Evolutionary conservation across 1,140 invertebrate genomes (phyloP), one percentile per base, ranked within the genome.

Genomic region (Gryon sp.): DNA sequence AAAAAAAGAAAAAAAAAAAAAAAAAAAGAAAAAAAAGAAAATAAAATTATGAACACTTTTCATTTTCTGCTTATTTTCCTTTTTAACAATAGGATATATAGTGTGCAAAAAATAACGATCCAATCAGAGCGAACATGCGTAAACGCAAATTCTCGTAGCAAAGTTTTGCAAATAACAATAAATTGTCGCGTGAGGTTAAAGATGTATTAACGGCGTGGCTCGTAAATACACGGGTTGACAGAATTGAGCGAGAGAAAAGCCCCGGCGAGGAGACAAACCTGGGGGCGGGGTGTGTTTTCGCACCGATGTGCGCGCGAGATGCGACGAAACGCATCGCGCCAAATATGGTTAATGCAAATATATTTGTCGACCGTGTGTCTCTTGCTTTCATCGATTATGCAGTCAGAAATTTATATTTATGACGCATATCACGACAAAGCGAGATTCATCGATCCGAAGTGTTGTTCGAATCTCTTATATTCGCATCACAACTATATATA

Each of bases 351-450:
- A 68, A 75, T 75, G 72, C 60, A 53, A 75, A 75, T 66, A 55
- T 62, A 60, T 75, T 52, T 60, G 70, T 60, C 70, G 70, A 15
- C 43, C 22, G 1, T 53, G 55, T 79, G 81, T 73, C 80, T 69
- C n/a, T n/a, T n/a, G 79, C 81, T 84, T 84, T 82, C 83, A 85
- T 86, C 81, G 83, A 86, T 86, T 85, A 86, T 86, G 78, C 84
- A 86, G 79, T 84, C 83, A 74, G 75, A 83, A n/a, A n/a, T 86
- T 84, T 86, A 85, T 84, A 86, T 86, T 84, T 86, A 85, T 85
- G 81, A 85, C 80, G 80, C 77, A 65, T 70, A 63, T 72, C 70
- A 59, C 46, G 57, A 55, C 68, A 55, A 38, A 48, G 66, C 22
- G 72, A 73, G 80, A 81, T 80, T 80, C 78, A 75, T 59, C 68